Percentiles rank a stretch among this genome's conserved stretches.
These are phyloP conservation scores for Gallinago solitaria DNA, from an alignment of 2,797 vertebrate genomes.

Conservation along the genomic window DNA sequence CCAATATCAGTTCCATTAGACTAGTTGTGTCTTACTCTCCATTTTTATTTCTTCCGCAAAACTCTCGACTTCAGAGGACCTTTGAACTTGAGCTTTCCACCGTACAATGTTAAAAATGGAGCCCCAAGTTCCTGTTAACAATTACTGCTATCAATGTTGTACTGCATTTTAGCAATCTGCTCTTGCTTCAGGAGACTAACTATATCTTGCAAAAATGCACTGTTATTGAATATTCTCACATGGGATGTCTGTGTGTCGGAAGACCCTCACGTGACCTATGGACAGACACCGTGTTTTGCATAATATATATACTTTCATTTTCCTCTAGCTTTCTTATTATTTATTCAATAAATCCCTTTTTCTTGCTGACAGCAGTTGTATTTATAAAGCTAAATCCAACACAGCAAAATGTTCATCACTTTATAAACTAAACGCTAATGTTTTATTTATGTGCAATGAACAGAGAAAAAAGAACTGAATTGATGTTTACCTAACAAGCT, in stretches of 20 bases:
- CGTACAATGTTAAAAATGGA: background rate
- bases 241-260: conserved; percentile 21
- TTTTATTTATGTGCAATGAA: conserved; percentile 90
- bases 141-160: conserved; percentile 30
- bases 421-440: conserved; percentile 87
- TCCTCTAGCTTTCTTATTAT: conserved; percentile 83
- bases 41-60: background rate
- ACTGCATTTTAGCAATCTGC: background rate
- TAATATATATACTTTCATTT: conserved; percentile 81
- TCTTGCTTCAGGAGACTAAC: background rate
- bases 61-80: background rate
- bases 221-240: conserved; percentile 47
- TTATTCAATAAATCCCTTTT: conserved; percentile 87
- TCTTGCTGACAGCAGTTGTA: conserved; percentile 88
- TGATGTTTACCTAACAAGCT: conserved; percentile 89
- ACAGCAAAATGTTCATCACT: conserved; percentile 87
- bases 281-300: conserved; percentile 80
- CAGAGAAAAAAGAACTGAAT: conserved; percentile 84
- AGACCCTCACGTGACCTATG: conserved; percentile 76
- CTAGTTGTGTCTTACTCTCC: background rate
- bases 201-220: background rate
- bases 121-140: background rate
- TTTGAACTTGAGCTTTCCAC: background rate
- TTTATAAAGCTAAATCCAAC: conserved; percentile 85
- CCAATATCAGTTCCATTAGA: background rate